These are phyloP conservation scores for Macrobrachium nipponense DNA, from an alignment of 1,140 invertebrate species.

Conservation along the genomic window DNA sequence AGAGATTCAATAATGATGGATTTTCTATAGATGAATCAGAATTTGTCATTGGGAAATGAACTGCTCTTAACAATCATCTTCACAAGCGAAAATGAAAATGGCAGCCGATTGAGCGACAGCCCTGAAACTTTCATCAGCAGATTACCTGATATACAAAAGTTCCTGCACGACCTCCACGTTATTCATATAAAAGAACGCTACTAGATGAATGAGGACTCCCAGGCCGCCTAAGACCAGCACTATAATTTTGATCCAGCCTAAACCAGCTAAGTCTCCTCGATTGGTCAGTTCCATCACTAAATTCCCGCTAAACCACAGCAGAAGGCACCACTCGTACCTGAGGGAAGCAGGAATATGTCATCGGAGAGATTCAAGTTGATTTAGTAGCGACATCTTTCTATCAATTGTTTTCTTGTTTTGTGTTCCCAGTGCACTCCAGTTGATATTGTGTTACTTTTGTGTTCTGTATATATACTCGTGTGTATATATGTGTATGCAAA, in stretches of 20 bases:
- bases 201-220: constrained; percentile 89
- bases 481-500: background rate
- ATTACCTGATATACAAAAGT: constrained; percentile 62
- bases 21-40: background rate
- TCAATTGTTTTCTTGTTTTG: background rate
- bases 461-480: too few relatives aligned
- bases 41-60: background rate
- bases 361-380: too few relatives aligned
- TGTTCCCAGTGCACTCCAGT: too few relatives aligned
- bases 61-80: background rate
- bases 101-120: background rate
- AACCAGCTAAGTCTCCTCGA: constrained; percentile 91
- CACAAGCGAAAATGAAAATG: background rate
- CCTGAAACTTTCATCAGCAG: too few relatives aligned
- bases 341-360: constrained; percentile 69
- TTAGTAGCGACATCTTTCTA: background rate
- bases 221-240: constrained; percentile 93
- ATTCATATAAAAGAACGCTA: constrained; percentile 73
- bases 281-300: constrained; percentile 96
- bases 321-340: constrained; percentile 96
- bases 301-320: constrained; percentile 95
- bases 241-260: constrained; percentile 82
- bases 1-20: too few relatives aligned
- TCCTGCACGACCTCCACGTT: constrained; percentile 46
- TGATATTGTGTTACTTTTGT: too few relatives aligned